These are phyloP conservation scores for Tupaia chinensis DNA, from an alignment of 2,113 vertebrate species.

Conservation along the genomic window DNA sequence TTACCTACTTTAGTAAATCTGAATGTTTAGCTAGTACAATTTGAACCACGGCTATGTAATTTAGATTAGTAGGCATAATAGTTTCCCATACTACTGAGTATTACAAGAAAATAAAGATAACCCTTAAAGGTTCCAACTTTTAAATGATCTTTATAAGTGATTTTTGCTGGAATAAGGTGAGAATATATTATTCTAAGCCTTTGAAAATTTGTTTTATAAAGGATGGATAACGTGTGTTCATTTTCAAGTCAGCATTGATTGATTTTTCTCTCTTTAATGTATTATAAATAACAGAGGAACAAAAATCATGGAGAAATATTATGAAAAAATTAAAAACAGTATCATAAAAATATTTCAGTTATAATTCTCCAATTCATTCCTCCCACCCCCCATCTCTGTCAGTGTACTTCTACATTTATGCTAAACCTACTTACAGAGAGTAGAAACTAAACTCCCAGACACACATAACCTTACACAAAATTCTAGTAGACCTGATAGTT, in stretches of 20 bases:
- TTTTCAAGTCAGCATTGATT: constrained; percentile 83
- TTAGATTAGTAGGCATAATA: background rate
- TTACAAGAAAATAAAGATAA: background rate
- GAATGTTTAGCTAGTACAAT: background rate
- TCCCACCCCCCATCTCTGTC: constrained; percentile 32
- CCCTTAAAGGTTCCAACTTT: background rate
- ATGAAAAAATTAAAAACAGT: constrained; percentile 75
- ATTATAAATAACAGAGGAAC: constrained; percentile 85
- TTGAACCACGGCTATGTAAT: background rate
- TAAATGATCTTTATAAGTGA: background rate
- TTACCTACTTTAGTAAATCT: background rate
- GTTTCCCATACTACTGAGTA: background rate
- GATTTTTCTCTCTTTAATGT: constrained; percentile 85
- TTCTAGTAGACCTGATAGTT: background rate
- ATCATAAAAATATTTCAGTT: constrained; percentile 44
- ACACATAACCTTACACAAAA: constrained; percentile 14
- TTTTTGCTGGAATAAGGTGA: background rate
- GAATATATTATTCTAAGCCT: constrained; percentile 65
- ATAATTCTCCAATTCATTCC: constrained; percentile 65
- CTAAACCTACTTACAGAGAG: constrained; percentile 64
- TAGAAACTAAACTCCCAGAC: constrained; percentile 68
- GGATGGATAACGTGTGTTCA: constrained; percentile 78
- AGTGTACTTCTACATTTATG: constrained; percentile 71
- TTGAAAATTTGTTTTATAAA: constrained; percentile 84
- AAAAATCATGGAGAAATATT: constrained; percentile 83